These are phyloP conservation scores for Limenitis camilla DNA, from an alignment of 2,888 invertebrate genomes.

Conservation along the genomic window DNA sequence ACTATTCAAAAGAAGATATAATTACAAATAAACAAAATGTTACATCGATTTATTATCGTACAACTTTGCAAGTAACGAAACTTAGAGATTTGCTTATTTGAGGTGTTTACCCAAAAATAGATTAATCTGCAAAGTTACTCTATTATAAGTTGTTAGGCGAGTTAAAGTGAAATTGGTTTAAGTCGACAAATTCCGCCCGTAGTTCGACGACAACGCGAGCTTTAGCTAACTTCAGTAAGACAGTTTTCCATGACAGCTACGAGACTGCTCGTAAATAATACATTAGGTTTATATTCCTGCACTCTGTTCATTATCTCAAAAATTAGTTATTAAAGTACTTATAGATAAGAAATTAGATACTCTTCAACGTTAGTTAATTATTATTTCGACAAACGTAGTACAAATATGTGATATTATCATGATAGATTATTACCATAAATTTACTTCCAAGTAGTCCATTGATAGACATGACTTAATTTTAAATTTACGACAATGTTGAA, in stretches of 20 bases:
- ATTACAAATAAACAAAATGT: no score
- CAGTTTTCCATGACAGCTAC: slow-evolving; percentile 40
- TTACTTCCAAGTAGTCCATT: no score
- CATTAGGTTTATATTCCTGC: slow-evolving; percentile 22
- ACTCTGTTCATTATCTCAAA: slow-evolving; percentile 1
- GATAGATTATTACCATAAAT: no score
- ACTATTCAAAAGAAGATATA: no score
- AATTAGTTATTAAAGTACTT: neutral
- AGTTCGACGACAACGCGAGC: slow-evolving; percentile 48
- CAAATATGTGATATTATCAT: no score
- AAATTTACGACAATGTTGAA: no score
- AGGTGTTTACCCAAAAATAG: slow-evolving; percentile 40
- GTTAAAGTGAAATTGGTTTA: slow-evolving; percentile 55
- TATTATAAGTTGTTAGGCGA: slow-evolving; percentile 62
- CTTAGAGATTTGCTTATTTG: slow-evolving; percentile 25
- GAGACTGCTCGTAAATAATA: slow-evolving; percentile 30
- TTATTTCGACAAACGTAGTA: no score
- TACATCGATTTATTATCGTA: neutral
- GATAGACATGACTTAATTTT: no score
- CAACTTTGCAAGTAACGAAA: slow-evolving; percentile 4
- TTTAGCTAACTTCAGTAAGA: slow-evolving; percentile 41
- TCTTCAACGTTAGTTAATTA: no score
- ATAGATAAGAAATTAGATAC: no score
- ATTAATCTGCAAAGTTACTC: slow-evolving; percentile 62
- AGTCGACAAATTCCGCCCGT: slow-evolving; percentile 59